Base-by-base conservation (phyloP, 2,113 vertebrate genomes). In the Oncorhynchus tshawytscha region DNA sequence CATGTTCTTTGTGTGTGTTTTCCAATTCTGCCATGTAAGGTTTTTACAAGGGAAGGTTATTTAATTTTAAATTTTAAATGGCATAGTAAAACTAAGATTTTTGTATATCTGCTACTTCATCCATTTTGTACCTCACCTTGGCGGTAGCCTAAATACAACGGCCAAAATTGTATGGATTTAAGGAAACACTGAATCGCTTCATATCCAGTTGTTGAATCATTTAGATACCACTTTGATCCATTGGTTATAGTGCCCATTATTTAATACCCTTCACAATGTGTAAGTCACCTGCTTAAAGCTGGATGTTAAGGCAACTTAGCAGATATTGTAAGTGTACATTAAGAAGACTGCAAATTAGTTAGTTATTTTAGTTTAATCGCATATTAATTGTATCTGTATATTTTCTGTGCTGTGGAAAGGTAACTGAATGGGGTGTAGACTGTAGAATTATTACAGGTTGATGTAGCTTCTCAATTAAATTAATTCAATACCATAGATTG, bases 371-470 rank as follows among this genome's bases (percentile, higher is more conserved):
- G 31, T 1, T 67, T 51, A 57, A n/a, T 25, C 8, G 27, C 16
- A 59, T 20, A 34, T 67, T 1, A 24, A 74, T 72, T 74, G 74
- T 31, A 69, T 9, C 34, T 48, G 39, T 70, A 45, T 76, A 71
- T 79, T 72, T 27, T 15, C 25, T 75, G 72, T 82, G 75, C 78
- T 67, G 80, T 65, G 29, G 11, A 71, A 45, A 81, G 18, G 67
- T 74, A 74, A 72, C 65, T 65, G 31, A 60, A 45, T 66, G 78
- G 24, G 6, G 31, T 70, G 15, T 54, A 39, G 8, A 39, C 39
- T 59, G 60, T 78, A 78, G 9, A 7, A 76, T 82, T 79, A 73
- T 39, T 80, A 67, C 68, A 57, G 4, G 57, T 74, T 78, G 20
- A 24, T 69, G 57, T 77, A 73, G 68, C 64, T 39, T 39, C 67